Percentiles rank a stretch among this genome's conserved stretches.
Evolutionary conservation across 2,113 vertebrate species (phyloP).

Genomic region (Notarius lentiginosus): DNA sequence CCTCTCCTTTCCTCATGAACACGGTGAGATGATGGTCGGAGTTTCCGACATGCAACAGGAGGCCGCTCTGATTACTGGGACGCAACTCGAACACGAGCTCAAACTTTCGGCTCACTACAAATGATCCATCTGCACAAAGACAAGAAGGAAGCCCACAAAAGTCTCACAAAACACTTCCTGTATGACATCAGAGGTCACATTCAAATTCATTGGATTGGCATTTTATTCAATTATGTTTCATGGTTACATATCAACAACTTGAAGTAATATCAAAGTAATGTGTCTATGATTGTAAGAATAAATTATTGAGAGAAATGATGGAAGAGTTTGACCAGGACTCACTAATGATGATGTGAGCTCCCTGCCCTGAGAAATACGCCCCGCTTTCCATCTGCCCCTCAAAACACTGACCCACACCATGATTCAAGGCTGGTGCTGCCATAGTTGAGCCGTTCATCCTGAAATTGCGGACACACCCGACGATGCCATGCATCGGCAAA

Average conservation of each 20-base stretch:
- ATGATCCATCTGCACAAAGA: conserved; percentile 73
- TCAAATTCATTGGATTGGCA: neutral
- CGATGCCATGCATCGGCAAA: conserved; percentile 79
- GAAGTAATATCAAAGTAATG: neutral
- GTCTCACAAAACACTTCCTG: neutral
- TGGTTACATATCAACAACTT: neutral
- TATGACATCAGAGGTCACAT: neutral
- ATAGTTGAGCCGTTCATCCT: conserved; percentile 77
- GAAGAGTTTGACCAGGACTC: conserved; percentile 52
- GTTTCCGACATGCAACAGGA: conserved; percentile 79
- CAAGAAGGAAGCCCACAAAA: neutral
- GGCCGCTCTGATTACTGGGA: conserved; percentile 74
- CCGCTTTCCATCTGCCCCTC: conserved; percentile 77
- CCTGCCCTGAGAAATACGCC: conserved; percentile 84
- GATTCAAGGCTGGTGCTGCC: conserved; percentile 68
- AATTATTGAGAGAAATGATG: neutral
- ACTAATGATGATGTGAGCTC: conserved; percentile 81
- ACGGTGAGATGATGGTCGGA: conserved; percentile 74
- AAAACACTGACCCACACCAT: conserved; percentile 79
- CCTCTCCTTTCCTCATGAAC: conserved; percentile 84
- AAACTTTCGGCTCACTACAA: conserved; percentile 75
- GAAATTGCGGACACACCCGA: conserved; percentile 87
- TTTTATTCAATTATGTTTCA: too few species aligned
- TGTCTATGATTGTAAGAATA: neutral
- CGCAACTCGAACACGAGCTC: conserved; percentile 81